Evolutionary conservation across 1,140 invertebrate genomes (phyloP), one percentile per base, ranked within the genome.

Genomic region (Drosophila lowei): DNA sequence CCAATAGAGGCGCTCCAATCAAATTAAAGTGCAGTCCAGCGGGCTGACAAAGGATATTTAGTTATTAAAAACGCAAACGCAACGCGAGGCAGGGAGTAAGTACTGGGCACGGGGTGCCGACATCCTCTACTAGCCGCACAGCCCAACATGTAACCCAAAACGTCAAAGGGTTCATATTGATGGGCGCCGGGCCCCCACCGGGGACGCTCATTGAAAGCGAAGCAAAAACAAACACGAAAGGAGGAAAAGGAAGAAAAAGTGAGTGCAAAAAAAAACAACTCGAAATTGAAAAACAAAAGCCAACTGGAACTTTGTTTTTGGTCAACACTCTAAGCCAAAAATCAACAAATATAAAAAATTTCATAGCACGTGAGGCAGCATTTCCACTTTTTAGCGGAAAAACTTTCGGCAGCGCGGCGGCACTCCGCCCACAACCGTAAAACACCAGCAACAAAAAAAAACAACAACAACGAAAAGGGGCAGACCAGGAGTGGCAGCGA

Each of bases 241-340:
- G 30, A 16, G 61, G 43, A 34, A 21, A 42, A 41, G 5, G 55
- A 8, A 2, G 28, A 42, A 28, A 64, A 70, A 77, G 71, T 52
- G 55, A 49, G 65, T 66, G 25, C 6, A 38, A 15, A 25, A 56
- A 71, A 80, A 79, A 77, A 46, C 3, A 46, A 57, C 25, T 43
- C 58, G 52, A 81, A 85, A 85, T 85, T 86, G 81, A 86, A 85
- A 85, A 85, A 85, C 77, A 80, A 85, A 86, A 86, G 81, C 77
- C 72, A 80, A 86, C 72, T 70, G 73, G 64, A 83, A 85, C 83
- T 85, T 86, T 86, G 77, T 88, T 89, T 86, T 88, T 81, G 83
- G 83, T 88, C 83, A 88, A 88, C 84, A 88, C 83, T 88, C 83
- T 88, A 88, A 88, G 84, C 83, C 84, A 89, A 88, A 88, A 88